These are phyloP conservation scores for Rugalucina vietnamica DNA, from an alignment of 2,888 invertebrate genomes.

Conservation along the genomic window DNA sequence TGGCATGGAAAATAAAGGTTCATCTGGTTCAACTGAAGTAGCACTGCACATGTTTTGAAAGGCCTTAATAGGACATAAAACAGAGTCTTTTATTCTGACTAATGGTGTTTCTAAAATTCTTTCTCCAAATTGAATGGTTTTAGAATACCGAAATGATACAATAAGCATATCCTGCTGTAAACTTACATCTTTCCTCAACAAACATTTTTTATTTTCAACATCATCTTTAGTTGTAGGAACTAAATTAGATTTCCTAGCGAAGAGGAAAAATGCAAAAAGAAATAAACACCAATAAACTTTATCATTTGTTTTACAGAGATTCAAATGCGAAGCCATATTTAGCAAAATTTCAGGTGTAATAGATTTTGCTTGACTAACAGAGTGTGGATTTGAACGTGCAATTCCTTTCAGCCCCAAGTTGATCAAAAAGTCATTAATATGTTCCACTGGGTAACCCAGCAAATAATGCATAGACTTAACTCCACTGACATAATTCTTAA, in stretches of 20 bases:
- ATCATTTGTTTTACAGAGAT: not conserved
- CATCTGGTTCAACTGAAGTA: not conserved
- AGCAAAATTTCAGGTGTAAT: not conserved
- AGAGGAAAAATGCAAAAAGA: not conserved
- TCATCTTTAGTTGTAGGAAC: not conserved
- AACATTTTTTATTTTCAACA: not conserved
- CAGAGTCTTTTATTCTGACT: not conserved
- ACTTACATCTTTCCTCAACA: not conserved
- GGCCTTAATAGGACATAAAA: not conserved
- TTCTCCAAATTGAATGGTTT: not conserved
- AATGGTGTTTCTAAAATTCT: not conserved
- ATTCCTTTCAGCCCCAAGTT: not conserved
- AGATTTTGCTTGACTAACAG: not conserved
- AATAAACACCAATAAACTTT: not conserved
- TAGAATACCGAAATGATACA: not conserved
- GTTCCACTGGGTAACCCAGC: not conserved
- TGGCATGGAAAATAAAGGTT: not conserved
- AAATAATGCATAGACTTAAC: constrained; percentile 1
- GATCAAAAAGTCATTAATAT: not conserved
- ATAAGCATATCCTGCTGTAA: not conserved
- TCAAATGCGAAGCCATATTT: not conserved
- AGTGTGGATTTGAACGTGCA: not conserved
- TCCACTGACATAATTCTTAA: constrained; percentile 19
- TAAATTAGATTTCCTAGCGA: not conserved
- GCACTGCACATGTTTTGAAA: not conserved